A percentile compares a stretch with the other conserved stretches of the same genome.
phyloP scores from a whole-genome alignment of 2,113 vertebrate genomes.

The Rhodinocichla rosea region DNA sequence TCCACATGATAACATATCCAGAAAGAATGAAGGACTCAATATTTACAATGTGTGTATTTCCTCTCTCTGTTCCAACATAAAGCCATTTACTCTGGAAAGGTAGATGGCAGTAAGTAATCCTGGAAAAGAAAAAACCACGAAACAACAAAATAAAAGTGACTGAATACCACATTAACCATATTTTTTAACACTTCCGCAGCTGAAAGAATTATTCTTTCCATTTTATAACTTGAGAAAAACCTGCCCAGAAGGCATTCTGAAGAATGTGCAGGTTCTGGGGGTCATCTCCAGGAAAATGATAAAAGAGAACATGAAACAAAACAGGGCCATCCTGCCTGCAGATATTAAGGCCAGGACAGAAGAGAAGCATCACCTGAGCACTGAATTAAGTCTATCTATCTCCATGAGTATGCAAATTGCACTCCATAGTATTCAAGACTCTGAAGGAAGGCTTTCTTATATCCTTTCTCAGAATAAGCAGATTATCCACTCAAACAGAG shows the following conservation, averaged over 20 bases:
- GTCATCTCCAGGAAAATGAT: background rate
- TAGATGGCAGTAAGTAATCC: slow-evolving; percentile 97
- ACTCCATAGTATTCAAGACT: background rate
- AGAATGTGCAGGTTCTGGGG: background rate
- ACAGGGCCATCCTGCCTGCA: background rate
- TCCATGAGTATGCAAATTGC: background rate
- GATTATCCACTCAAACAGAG: background rate
- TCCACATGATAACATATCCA: slow-evolving; percentile 99
- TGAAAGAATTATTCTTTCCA: slow-evolving; percentile 38
- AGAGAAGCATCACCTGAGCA: background rate
- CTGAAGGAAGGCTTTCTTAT: background rate
- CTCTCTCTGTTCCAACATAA: slow-evolving; percentile 95
- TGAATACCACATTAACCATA: background rate
- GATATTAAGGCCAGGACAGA: background rate
- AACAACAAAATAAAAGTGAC: background rate
- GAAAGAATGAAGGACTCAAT: slow-evolving; percentile 97
- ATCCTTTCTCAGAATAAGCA: background rate
- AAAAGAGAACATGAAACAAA: background rate
- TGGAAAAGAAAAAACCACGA: slow-evolving; percentile 67
- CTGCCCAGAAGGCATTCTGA: background rate
- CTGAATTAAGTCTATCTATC: background rate
- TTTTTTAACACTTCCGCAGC: background rate
- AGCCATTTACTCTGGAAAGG: slow-evolving; percentile 99
- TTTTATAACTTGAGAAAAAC: background rate
- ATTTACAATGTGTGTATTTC: slow-evolving; percentile 98